These are phyloP conservation scores for Ischnus inquisitorius DNA, from an alignment of 2,888 invertebrate species.

Conservation along the genomic window DNA sequence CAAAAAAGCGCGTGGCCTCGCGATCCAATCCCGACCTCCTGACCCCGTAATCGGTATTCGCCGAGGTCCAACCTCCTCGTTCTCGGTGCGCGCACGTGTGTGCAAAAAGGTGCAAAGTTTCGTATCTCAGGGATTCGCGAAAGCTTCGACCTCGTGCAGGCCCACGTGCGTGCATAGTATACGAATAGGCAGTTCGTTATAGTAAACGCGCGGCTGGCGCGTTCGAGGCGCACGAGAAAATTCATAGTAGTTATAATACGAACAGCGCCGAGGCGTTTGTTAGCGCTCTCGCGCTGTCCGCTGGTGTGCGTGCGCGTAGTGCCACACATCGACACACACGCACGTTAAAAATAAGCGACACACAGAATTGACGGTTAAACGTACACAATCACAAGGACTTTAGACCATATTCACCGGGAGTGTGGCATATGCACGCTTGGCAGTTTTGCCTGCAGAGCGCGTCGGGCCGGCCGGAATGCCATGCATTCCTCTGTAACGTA, in stretches of 20 bases:
- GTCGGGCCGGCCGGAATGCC: conserved; percentile 77
- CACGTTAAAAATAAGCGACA: neutral
- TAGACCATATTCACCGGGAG: conserved; percentile 68
- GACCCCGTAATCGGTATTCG: conserved; percentile 59
- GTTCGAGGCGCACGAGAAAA: conserved; percentile 10
- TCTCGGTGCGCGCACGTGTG: neutral
- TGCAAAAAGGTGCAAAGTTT: conserved; percentile 38
- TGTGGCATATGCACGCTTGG: conserved; percentile 72
- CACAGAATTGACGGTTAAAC: conserved; percentile 26
- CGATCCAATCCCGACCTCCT: conserved; percentile 61
- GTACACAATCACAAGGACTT: conserved; percentile 48
- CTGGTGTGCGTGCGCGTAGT: neutral
- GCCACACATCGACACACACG: neutral
- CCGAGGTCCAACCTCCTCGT: conserved; percentile 29
- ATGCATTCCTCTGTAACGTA: conserved; percentile 82
- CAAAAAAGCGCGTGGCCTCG: conserved; percentile 34
- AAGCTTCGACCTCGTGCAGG: conserved; percentile 56
- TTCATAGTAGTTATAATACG: conserved; percentile 2
- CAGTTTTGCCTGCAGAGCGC: conserved; percentile 81
- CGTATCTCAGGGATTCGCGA: conserved; percentile 33
- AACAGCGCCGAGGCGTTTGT: neutral
- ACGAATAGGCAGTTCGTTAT: conserved; percentile 31
- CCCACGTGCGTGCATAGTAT: conserved; percentile 60
- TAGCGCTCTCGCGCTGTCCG: neutral
- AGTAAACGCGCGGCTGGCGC: conserved; percentile 18